Base-by-base conservation (phyloP, 2,113 vertebrate species). In the Zingel zingel region DNA sequence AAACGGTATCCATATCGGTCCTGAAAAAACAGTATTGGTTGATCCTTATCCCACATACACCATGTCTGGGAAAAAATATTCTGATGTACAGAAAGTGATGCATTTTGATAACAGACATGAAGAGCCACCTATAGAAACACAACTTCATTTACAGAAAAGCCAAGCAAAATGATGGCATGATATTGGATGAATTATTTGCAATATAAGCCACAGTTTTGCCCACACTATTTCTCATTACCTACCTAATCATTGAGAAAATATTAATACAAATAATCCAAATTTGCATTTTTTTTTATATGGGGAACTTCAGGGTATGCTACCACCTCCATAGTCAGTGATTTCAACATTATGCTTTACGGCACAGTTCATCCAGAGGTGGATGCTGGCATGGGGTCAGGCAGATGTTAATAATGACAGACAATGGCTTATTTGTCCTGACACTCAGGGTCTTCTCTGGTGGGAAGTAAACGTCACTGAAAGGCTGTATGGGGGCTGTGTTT, bases 361-460 rank as follows among this genome's bases (percentile, higher is more conserved):
- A 19, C 50, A 77, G 79, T 82, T 88, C 65, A 54, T 27, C 68
- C 61, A 66, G 66, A 76, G 83, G 47, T 72, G 82, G 76, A 53
- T 5, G 47, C 45, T 54, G 23, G 18, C 61, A 30, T 8, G 43
- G 51, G 74, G 79, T 84, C 74, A 86, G 62, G 73, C 61, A 47
- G 68, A 68, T 81, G 84, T 83, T 86, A 91, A 88, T 75, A 86
- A 78, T 30, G 69, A 25, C 51, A 53, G 64, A 92, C 88, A 92
- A 85, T 88, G 79, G 63, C 39, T 81, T 70, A 62, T 87, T 78
- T 92, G 90, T 88, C 68, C 56, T 45, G 72, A 90, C 88, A 80
- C 76, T 75, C 33, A 18, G 45, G 43, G 70, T 53, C 12, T 33
- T 79, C 36, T 73, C 43, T 81, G 84, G 72, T 86, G 59, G 57